Base-by-base conservation (phyloP, 2,888 invertebrate species). In the Orthosia gracilis region DNA sequence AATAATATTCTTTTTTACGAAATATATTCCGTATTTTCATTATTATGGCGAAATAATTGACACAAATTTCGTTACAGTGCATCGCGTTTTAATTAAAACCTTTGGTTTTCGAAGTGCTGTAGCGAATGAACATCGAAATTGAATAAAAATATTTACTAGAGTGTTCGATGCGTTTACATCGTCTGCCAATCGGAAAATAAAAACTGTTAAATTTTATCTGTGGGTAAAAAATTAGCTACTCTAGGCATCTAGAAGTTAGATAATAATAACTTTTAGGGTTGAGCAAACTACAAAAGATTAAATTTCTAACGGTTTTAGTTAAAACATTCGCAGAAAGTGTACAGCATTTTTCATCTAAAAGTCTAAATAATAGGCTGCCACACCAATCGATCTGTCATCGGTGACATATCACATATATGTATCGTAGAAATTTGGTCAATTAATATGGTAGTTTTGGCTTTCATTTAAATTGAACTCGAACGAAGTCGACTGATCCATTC, bases 71-170 rank as follows among this genome's bases (percentile, higher is more conserved):
- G 47, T 50, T n/a, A 62, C 11, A 50, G 17, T 59, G 65, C 50
- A 57, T 17, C 9, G 11, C n/a, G 23, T 71, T 66, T 75, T 70
- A 50, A 80, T 70, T 63, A 64, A 65, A 70, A 59, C 31, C 13
- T 67, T 62, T 69, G 47, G 54, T 73, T 68, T 62, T 52, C 21
- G 7, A 59, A 13, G 13, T 26, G 13, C 17, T 13, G 26, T 18
- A 55, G 55, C n/a, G 21, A 71, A 63, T 63, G 26, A 21, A 40
- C 9, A 49, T 66, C 2, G 31, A 57, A 70, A 71, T 77, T 58
- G 23, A 57, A 52, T 55, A 47, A 57, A 26, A 23, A 40, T 65
- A 66, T 76, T 77, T 15, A 23, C 40, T n/a, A 59, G 7, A 1
- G 4, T 45, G 3, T 50, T 57, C 15, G 17, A 50, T 3, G n/a